A percentile compares a stretch with the other conserved stretches of the same genome.
phyloP scores from a whole-genome alignment of 2,888 invertebrate genomes.

The Dryococelus australis region DNA sequence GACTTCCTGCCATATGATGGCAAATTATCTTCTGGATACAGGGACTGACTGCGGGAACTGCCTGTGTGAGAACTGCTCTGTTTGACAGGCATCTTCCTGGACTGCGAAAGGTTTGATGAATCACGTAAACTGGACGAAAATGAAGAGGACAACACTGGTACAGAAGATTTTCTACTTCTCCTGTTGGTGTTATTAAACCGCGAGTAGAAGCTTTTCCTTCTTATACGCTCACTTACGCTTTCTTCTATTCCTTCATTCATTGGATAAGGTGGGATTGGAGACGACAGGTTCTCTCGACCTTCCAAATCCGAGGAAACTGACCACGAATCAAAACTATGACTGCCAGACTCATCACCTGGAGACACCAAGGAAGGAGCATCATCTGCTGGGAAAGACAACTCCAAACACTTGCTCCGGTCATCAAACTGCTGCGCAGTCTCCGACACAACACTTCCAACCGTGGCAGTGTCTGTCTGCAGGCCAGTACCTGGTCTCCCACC shows the following conservation, averaged over 20 bases:
- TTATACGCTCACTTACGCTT: slow-evolving; percentile 84
- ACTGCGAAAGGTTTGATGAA: not conserved
- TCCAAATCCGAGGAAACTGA: slow-evolving; percentile 69
- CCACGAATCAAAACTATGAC: slow-evolving; percentile 70
- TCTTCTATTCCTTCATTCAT: slow-evolving; percentile 61
- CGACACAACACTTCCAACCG: not conserved
- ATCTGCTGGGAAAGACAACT: slow-evolving; percentile 53
- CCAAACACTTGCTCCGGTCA: slow-evolving; percentile 22
- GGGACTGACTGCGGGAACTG: slow-evolving; percentile 19
- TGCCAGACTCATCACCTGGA: slow-evolving; percentile 65
- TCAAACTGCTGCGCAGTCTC: not conserved
- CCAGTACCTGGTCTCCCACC: not conserved
- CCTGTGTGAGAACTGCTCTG: not conserved
- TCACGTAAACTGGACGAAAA: not conserved
- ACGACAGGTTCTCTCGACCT: slow-evolving; percentile 27
- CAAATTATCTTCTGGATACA: slow-evolving; percentile 17
- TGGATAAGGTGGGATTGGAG: slow-evolving; percentile 32
- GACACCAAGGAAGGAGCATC: slow-evolving; percentile 61
- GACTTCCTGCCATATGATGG: slow-evolving; percentile 17
- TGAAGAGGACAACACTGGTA: slow-evolving; percentile 30
- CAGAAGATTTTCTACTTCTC: slow-evolving; percentile 37
- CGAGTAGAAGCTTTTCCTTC: slow-evolving; percentile 88
- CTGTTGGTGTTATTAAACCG: slow-evolving; percentile 87
- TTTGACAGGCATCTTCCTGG: not conserved
- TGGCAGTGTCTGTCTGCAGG: not conserved